These are phyloP conservation scores for Crocuta crocuta DNA, from an alignment of 2,113 vertebrate genomes.

Conservation along the genomic window DNA sequence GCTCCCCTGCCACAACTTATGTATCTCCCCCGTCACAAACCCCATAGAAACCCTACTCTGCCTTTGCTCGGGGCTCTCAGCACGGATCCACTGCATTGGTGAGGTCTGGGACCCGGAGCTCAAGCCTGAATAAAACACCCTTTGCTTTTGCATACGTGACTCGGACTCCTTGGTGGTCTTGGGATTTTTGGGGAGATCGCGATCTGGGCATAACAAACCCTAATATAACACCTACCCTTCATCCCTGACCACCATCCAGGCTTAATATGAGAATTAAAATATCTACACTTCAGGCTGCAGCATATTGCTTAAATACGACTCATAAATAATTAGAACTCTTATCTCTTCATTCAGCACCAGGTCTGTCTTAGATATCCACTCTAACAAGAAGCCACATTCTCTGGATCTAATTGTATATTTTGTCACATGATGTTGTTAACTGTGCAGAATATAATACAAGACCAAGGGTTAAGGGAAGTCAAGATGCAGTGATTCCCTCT, in stretches of 20 bases:
- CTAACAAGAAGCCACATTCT: background rate
- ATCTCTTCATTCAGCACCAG: background rate
- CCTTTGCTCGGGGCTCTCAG: too few relatives aligned
- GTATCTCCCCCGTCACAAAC: too few relatives aligned
- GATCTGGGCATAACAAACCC: too few relatives aligned
- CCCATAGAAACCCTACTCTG: too few relatives aligned
- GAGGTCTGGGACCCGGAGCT: too few relatives aligned
- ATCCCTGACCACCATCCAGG: fast-evolving
- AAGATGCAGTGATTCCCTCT: fast-evolving
- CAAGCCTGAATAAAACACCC: too few relatives aligned
- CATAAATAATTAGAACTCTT: background rate
- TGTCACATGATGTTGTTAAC: background rate
- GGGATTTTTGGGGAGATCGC: too few relatives aligned
- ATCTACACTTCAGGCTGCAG: fast-evolving
- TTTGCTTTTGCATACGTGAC: too few relatives aligned
- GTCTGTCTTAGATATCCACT: background rate
- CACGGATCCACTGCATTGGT: too few relatives aligned
- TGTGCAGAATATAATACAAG: background rate
- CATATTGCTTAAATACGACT: background rate
- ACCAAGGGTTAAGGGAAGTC: background rate
- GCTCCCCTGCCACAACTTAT: too few relatives aligned
- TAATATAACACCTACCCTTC: background rate
- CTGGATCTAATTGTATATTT: background rate
- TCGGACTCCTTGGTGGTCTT: too few relatives aligned
- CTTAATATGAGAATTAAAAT: background rate